phyloP scores from a whole-genome alignment of 2,888 invertebrate species.

The Linnaemya vulpina region DNA sequence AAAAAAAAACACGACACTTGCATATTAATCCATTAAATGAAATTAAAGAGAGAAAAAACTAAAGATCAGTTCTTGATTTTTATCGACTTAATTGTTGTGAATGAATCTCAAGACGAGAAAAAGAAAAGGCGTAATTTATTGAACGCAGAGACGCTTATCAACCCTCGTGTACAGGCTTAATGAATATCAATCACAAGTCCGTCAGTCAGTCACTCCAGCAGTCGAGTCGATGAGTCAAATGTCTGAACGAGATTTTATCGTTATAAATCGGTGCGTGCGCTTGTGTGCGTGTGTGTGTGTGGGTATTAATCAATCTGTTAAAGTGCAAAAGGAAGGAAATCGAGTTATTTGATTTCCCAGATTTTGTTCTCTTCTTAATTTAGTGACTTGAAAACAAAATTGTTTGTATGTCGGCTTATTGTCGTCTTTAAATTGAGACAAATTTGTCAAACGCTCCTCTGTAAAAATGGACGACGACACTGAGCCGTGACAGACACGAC shows the following conservation, averaged over 20 bases:
- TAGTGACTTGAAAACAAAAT: slow-evolving; percentile 28
- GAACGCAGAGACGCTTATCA: slow-evolving; percentile 26
- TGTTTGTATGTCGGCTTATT: slow-evolving; percentile 11
- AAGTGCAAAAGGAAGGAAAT: slow-evolving; percentile 39
- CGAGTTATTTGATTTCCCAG: slow-evolving; percentile 46
- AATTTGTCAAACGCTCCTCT: slow-evolving; percentile 64
- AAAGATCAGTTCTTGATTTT: slow-evolving; percentile 62
- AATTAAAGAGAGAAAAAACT: slow-evolving; percentile 21
- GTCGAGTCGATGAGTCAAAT: slow-evolving; percentile 39
- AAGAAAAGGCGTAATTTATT: slow-evolving; percentile 48
- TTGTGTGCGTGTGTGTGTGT: neutral
- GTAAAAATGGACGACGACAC: slow-evolving; percentile 44
- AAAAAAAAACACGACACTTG: slow-evolving; percentile 51
- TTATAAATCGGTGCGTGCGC: slow-evolving; percentile 9
- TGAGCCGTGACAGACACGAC: slow-evolving; percentile 12
- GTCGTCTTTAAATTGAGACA: slow-evolving; percentile 66
- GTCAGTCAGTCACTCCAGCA: slow-evolving; percentile 31
- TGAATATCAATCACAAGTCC: slow-evolving; percentile 63
- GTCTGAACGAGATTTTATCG: slow-evolving; percentile 21
- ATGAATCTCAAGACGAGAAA: slow-evolving; percentile 40
- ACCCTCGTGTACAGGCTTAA: slow-evolving; percentile 29
- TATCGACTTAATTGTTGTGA: slow-evolving; percentile 70
- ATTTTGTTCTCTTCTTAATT: slow-evolving; percentile 40
- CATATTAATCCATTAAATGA: slow-evolving; percentile 67
- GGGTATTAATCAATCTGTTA: slow-evolving; percentile 42